phyloP scores from a whole-genome alignment of 2,888 invertebrate genomes.

The Allygus modestus region DNA sequence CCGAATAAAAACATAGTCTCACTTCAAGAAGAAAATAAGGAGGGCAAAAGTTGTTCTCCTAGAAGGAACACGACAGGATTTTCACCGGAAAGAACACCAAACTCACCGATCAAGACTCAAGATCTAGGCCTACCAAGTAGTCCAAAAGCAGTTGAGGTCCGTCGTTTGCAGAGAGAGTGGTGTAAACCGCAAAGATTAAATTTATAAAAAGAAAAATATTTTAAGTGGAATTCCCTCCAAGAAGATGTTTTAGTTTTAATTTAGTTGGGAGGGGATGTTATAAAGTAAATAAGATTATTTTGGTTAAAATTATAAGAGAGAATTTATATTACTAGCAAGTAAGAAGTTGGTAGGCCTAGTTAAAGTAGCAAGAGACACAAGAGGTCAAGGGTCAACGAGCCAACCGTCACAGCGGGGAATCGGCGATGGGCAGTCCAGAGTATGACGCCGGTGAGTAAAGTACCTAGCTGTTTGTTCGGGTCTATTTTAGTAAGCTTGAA shows the following conservation, averaged over 20 bases:
- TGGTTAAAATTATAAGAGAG: too few species aligned
- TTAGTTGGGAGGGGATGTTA: slow-evolving; percentile 29
- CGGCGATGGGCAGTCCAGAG: too few species aligned
- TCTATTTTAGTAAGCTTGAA: too few species aligned
- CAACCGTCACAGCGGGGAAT: too few species aligned
- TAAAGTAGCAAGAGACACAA: too few species aligned
- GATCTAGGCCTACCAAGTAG: background rate
- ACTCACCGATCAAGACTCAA: background rate
- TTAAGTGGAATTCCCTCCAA: slow-evolving; percentile 4
- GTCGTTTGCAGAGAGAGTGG: slow-evolving; percentile 25
- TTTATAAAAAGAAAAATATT: background rate
- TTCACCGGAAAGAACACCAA: background rate
- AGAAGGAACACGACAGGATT: background rate
- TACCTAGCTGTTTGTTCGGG: too few species aligned
- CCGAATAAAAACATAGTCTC: background rate
- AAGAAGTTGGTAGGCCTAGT: too few species aligned
- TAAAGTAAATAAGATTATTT: too few species aligned
- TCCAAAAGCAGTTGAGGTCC: background rate
- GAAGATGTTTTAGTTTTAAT: slow-evolving; percentile 13
- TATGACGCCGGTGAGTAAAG: too few species aligned
- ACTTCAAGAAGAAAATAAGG: background rate
- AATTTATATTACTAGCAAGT: too few species aligned
- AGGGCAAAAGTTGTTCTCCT: background rate
- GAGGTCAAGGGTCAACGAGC: too few species aligned
- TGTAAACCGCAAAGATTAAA: slow-evolving; percentile 20